Percentiles rank a stretch among this genome's conserved stretches.
Conservation (phyloP, 2,888 invertebrate species). For the Ischnus inquisitorius region DNA sequence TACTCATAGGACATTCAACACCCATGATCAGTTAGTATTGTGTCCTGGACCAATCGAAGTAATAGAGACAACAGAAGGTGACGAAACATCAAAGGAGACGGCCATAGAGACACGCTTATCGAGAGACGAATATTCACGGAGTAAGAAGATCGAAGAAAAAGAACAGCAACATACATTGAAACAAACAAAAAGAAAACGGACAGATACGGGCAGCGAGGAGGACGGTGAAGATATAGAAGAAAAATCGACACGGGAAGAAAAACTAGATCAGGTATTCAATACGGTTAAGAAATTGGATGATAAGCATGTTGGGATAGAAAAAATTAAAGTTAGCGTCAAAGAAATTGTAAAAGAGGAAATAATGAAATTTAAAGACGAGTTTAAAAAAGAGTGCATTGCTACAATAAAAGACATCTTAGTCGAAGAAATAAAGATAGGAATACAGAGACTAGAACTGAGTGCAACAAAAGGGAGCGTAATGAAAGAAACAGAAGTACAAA, state of each 20-base stretch:
- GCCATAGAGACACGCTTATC: not conserved
- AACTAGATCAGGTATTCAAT: conserved; percentile 1
- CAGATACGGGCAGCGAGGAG: not conserved
- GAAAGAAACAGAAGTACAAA: conserved; percentile 14
- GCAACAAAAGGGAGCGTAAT: not conserved
- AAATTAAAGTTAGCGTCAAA: not conserved
- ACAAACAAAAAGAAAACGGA: too few species aligned
- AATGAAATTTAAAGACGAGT: not conserved
- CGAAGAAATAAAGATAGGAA: not conserved
- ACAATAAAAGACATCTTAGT: not conserved
- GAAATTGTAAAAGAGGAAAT: conserved; percentile 9
- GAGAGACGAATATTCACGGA: not conserved
- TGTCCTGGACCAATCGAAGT: not conserved
- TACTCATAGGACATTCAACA: not conserved
- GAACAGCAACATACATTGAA: too few species aligned
- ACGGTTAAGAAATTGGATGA: not conserved
- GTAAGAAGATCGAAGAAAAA: not conserved
- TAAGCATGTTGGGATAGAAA: not conserved
- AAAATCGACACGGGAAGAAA: not conserved
- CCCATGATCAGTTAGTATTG: not conserved
- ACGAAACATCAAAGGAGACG: not conserved
- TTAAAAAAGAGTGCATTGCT: not conserved
- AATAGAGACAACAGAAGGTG: not conserved
- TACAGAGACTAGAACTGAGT: not conserved
- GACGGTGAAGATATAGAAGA: not conserved